These are phyloP conservation scores for Lasioglossum figueresi DNA, from an alignment of 2,888 invertebrate species.

Conservation along the genomic window DNA sequence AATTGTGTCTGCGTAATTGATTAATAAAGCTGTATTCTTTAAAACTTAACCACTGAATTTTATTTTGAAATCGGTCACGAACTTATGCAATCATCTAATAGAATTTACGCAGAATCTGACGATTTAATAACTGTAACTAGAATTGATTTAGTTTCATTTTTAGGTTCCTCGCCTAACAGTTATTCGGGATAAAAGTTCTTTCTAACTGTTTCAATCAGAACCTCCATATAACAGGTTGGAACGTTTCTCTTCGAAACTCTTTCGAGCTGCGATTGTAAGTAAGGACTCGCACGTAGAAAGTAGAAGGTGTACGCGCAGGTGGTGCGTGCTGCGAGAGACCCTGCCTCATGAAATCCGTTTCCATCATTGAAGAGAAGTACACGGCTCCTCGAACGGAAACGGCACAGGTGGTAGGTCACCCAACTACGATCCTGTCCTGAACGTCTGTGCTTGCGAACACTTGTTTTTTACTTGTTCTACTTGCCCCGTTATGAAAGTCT, in stretches of 20 bases:
- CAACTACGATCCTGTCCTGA: constrained; percentile 48
- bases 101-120: too few species aligned
- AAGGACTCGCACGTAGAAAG: background rate
- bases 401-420: constrained; percentile 48
- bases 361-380: constrained; percentile 12
- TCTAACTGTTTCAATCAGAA: background rate
- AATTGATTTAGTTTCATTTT: background rate
- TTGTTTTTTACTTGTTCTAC: constrained; percentile 51
- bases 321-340: background rate
- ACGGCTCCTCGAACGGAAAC: constrained; percentile 9
- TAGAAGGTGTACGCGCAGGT: background rate
- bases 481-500: constrained; percentile 57
- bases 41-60: too few species aligned
- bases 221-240: background rate
- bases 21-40: too few species aligned
- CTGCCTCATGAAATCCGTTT: constrained; percentile 18
- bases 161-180: background rate
- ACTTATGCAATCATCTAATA: too few species aligned
- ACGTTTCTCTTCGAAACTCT: background rate
- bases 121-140: background rate
- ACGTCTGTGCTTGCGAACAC: constrained; percentile 30
- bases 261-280: background rate
- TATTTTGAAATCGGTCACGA: too few species aligned
- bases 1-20: too few species aligned
- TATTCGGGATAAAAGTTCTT: background rate